Percentiles rank a stretch among this genome's conserved stretches.
Evolutionary conservation across 1,140 invertebrate genomes (phyloP).

Genomic region (Parapsyche elsis): DNA sequence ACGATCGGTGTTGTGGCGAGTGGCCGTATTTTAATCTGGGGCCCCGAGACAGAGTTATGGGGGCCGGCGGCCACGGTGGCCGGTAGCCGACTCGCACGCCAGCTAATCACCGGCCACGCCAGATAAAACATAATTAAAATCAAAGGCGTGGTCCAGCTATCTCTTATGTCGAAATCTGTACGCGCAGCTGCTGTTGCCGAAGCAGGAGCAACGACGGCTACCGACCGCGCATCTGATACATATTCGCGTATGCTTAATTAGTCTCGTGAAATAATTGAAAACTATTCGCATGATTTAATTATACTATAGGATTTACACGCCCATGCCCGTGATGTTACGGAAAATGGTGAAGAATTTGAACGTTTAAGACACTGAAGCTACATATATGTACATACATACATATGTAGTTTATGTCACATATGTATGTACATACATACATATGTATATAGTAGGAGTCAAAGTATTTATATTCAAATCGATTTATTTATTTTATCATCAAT

Average conservation of each 20-base stretch:
- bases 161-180: slow-evolving; percentile 23
- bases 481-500: no score
- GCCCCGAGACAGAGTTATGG: slow-evolving; percentile 26
- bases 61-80: slow-evolving; percentile 1
- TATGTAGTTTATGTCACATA: not conserved
- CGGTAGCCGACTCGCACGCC: slow-evolving; percentile 10
- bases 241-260: not conserved
- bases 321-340: no score
- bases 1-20: no score
- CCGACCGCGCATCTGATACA: not conserved
- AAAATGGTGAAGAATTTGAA: no score
- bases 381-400: not conserved
- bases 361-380: no score
- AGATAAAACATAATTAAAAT: slow-evolving; percentile 45
- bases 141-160: slow-evolving; percentile 36
- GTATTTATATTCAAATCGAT: no score
- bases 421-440: not conserved
- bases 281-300: no score
- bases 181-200: not conserved
- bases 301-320: no score
- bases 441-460: not conserved
- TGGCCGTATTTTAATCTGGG: not conserved
- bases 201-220: not conserved
- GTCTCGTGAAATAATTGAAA: not conserved
- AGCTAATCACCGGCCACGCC: slow-evolving; percentile 35